Evolutionary conservation across 2,113 vertebrate species (phyloP).

Genomic region (Alectura lathami): DNA sequence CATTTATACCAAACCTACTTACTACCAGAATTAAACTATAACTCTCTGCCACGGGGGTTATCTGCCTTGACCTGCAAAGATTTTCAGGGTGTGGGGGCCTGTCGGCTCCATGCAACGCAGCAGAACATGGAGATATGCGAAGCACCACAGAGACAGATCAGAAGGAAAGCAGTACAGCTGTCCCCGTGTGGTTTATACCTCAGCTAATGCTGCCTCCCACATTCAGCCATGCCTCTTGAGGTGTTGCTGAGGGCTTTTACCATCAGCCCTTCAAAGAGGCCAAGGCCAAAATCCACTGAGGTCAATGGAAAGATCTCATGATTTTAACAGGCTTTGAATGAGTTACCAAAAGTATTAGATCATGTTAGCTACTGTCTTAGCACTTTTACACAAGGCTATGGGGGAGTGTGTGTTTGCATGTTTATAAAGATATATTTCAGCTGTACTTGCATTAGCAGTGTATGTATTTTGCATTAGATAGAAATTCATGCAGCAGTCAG

Average conservation of each 20-base stretch:
- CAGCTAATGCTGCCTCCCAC: neutral
- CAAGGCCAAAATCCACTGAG: neutral
- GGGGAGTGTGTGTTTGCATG: neutral
- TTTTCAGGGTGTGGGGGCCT: fast-evolving
- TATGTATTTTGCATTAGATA: neutral
- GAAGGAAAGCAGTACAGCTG: neutral
- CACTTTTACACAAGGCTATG: neutral
- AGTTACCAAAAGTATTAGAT: neutral
- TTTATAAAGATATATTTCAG: neutral
- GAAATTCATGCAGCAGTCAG: neutral
- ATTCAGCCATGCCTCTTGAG: neutral
- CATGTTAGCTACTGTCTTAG: neutral
- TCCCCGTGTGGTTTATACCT: fast-evolving
- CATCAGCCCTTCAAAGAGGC: neutral
- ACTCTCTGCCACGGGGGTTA: neutral
- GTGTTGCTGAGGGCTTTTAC: neutral
- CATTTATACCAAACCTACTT: neutral
- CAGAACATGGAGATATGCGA: neutral
- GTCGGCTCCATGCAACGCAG: neutral
- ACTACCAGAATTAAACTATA: neutral
- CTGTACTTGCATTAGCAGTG: neutral
- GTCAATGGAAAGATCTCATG: neutral
- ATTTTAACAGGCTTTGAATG: neutral
- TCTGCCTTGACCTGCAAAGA: neutral
- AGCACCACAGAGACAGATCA: fast-evolving